Evolutionary conservation across 2,888 invertebrate genomes (phyloP), one percentile per base, ranked within the genome.

Genomic region (Rhagophthalmus giganteus): DNA sequence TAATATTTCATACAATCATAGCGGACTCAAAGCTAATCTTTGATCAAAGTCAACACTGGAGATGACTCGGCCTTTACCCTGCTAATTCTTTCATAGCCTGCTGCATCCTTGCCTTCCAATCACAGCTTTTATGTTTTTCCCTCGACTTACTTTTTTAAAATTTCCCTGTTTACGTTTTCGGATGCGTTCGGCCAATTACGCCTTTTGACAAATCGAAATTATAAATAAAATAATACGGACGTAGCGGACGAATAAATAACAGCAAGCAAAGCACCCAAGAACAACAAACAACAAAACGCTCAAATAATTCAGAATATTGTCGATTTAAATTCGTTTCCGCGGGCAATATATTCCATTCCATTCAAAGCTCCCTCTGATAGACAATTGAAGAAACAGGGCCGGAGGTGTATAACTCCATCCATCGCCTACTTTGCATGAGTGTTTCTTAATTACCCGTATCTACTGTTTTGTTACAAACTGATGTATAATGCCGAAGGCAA

Each of bases 1-100:
- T 76, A 76, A 76, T 76, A 75, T 76, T 76, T 75, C 74, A 76
- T 76, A 73, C 72, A 73, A 74, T 74, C 72, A 71, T 69, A 68
- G 68, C 65, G 66, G 67, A 66, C 67, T 71, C 72, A 71, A 72
- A 72, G 72, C 71, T 70, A 70, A 71, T 71, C 71, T 70, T 68
- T 71, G 71, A 71, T 71, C 70, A 71, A 71, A 72, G 72, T 72
- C 70, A 70, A 71, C 71, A 67, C 55, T 55, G 51, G 54, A 55
- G 51, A 55, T 55, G 51, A 50, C 55, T 51, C 50, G 54, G 57
- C 57, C 56, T 56, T 56, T 53, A 48, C 55, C 48, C 63, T 55
- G 64, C 58, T 65, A 64, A 66, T 66, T 65, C 65, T 64, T 65
- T 65, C 64, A 64, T 64, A 62, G 60, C 59, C 50, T 55, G 41